Base-by-base conservation (phyloP, 2,113 vertebrate species). In the Pogona vitticeps region DNA sequence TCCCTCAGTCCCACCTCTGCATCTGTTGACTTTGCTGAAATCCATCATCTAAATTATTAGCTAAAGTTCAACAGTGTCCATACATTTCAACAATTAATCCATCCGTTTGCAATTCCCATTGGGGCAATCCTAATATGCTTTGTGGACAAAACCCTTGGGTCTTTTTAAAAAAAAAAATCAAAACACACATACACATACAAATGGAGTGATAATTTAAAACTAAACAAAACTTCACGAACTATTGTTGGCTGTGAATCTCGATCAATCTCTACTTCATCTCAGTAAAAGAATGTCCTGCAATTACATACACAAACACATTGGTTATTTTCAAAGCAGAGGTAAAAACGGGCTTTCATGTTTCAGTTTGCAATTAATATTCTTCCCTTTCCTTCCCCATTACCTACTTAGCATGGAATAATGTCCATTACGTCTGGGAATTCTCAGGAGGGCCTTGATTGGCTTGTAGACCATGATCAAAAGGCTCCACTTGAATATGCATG, bases 401-500 rank as follows among this genome's bases (percentile, higher is more conserved):
- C 94, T 95, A 93, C 86, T 94, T 94, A 96, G 80, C 88, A 91
- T 80, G 87, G 86, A 95, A 92, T 87, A 82, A 94, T 85, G 86
- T 90, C 12, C 40, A 75, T 76, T 91, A 82, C 0, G 6, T 80
- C 91, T 38, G 91, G 92, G 91, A 95, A 96, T 96, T 94, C 93
- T 95, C 93, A 92, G 95, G 93, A 93, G 95, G 95, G 94, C 93
- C 95, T 96, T 97, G 96, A 97, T 97, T 97, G 91, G 95, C 90
- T 92, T 93, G 93, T 93, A 94, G 92, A 93, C 91, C 88, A 93
- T 96, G 96, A 97, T 97, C 96, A 97, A 97, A 97, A 97, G 95
- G 72, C 80, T 95, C 93, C 83, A 83, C 90, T 92, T 91, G 81
- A 95, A 96, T 93, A 94, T 94, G 90, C 95, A 94, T 94, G 94